Evolutionary conservation across 2,113 vertebrate genomes (phyloP), one percentile per base, ranked within the genome.

Genomic region (Periophthalmus modestus): DNA sequence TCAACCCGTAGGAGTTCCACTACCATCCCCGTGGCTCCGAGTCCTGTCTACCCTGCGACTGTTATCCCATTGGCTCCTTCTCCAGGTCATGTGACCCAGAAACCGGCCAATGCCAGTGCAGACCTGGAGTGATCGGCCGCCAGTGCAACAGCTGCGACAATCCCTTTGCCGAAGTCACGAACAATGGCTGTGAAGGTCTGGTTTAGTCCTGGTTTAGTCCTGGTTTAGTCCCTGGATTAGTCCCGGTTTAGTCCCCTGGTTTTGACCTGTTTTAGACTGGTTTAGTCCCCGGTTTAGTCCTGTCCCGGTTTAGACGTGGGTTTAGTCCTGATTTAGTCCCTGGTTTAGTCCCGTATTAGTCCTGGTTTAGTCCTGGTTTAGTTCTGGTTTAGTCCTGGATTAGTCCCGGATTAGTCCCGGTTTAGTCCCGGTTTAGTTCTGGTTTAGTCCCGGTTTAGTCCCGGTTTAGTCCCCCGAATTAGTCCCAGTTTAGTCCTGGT

Each of bases 71-170:
- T 78, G 98, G 98, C 82, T 98, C 98, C 80, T 95, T 97, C 72
- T 97, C 95, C 0, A 94, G 97, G 66, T 95, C 97, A 58, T 98
- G 98, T 46, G 96, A 97, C 86, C 92, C 89, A 57, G 96, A 98
- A 83, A 93, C 75, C 0, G 97, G 98, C 50, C 95, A 96, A 76
- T 99, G 98, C 90, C 95, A 95, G 86, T 99, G 98, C 86, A 92
- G 96, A 76, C 95, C 98, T 0, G 98, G 98, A 0, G 98, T 98
- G 82, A 98, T 98, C 0, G 96, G 97, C 23, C 96, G 96, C 19
- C 97, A 98, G 91, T 98, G 98, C 89, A 98, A 98, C 82, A 80
- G 89, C 69, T 99, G 98, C 2, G 98, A 99, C 88, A 99, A 95
- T 80, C 98, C 97, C 7, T 99, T 99, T 21, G 97, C 97, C 0